Evolutionary conservation across 2,888 invertebrate genomes (phyloP), one percentile per base, ranked within the genome.

Genomic region (Deilephila elpenor): DNA sequence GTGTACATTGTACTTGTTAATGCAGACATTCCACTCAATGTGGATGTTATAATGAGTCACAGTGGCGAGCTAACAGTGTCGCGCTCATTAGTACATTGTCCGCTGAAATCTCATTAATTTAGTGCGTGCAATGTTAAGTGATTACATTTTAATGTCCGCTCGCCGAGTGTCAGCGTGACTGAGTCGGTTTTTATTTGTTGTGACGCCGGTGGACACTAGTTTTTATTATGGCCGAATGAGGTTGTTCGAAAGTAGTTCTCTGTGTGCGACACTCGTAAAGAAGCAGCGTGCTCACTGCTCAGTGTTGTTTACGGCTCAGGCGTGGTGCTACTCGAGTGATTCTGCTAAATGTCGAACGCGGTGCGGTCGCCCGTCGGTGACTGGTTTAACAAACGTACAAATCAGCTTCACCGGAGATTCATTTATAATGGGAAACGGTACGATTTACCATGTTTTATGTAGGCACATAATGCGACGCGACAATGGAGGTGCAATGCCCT

Each of bases 91-190:
- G 88, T 88, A 90, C 88, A 85, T 87, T 89, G 92, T 90, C 89
- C 86, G 85, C 89, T 91, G 87, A 93, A 93, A 93, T 93, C 92
- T 92, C 92, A 93, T 94, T 94, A 92, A 90, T 91, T 86, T 88
- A 86, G 90, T 92, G 92, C 91, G 92, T 92, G 91, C 90, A 88
- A 85, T 90, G 90, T 91, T 91, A 91, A 93, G 91, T 92, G 92
- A 93, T 92, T 93, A 93, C 89, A 89, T 92, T 92, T 91, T 90
- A 91, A 90, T 89, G 89, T 88, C 82, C 79, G 81, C 85, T 84
- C 83, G 83, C 82, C 82, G 81, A 74, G 82, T 85, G 89, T 86
- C 87, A 84, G 86, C 84, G 85, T 88, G 87, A 84, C 85, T 84
- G 82, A 85, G 86, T 86, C 82, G 84, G 82, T 85, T 88, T 88